Percentiles rank a stretch among this genome's conserved stretches.
These are phyloP conservation scores for Mellivora capensis DNA, from an alignment of 2,113 vertebrate species.

Conservation along the genomic window DNA sequence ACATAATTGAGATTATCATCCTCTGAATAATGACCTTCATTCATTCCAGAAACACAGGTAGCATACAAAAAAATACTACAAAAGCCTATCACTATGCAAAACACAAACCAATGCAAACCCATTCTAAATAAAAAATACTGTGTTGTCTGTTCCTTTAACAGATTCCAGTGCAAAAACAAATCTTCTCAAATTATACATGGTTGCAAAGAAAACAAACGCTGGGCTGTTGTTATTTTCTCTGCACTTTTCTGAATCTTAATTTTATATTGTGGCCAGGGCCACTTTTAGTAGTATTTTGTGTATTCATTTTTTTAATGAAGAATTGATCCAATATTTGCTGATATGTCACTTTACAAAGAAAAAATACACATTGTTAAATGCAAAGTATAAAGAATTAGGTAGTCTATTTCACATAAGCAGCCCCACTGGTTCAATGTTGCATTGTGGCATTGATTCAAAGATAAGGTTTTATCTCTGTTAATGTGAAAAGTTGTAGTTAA, in stretches of 20 bases:
- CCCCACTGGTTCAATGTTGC: neutral
- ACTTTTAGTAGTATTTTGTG: neutral
- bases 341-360: neutral
- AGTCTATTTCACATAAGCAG: neutral
- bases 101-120: neutral
- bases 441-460: neutral
- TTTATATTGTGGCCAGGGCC: neutral
- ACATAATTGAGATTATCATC: neutral
- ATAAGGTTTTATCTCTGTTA: neutral
- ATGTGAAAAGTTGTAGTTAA: neutral
- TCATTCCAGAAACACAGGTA: neutral
- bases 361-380: neutral
- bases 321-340: neutral
- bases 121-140: neutral
- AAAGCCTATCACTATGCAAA: neutral
- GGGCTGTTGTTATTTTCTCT: neutral
- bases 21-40: neutral
- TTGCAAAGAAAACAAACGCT: constrained; percentile 11
- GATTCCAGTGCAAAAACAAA: neutral
- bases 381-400: neutral
- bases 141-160: neutral
- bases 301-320: constrained; percentile 18
- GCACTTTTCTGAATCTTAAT: neutral
- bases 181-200: neutral
- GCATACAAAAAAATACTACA: neutral